These are phyloP conservation scores for Tadarida brasiliensis DNA, from an alignment of 2,797 vertebrate genomes.

Conservation along the genomic window DNA sequence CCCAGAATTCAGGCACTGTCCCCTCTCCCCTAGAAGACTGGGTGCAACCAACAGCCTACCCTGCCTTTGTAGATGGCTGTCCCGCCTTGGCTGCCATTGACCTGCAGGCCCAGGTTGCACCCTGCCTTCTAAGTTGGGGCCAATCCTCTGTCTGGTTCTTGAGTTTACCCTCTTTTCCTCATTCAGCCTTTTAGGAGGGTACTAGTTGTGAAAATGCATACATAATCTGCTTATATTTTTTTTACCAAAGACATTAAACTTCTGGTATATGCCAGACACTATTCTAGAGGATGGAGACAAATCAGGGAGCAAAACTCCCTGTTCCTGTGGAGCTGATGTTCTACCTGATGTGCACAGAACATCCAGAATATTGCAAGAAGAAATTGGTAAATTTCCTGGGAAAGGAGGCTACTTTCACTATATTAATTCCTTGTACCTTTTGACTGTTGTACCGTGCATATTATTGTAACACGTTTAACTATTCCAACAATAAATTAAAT, in stretches of 20 bases:
- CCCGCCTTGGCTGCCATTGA: not conserved
- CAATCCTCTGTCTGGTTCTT: not conserved
- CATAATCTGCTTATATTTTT: not conserved
- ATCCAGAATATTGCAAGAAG: not conserved
- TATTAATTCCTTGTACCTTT: not conserved
- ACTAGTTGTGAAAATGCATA: not conserved
- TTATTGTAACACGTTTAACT: not conserved
- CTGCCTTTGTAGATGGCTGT: no score
- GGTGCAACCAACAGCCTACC: not conserved
- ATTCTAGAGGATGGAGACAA: not conserved
- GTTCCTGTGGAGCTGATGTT: not conserved
- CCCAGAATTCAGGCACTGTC: not conserved
- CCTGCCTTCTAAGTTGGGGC: not conserved
- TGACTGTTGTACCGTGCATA: not conserved
- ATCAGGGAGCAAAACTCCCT: not conserved
- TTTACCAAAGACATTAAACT: not conserved
- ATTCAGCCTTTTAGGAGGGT: not conserved
- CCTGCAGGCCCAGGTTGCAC: not conserved
- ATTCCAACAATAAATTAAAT: not conserved
- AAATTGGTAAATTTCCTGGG: not conserved
- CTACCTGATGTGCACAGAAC: not conserved
- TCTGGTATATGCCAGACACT: not conserved
- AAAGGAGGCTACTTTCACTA: not conserved
- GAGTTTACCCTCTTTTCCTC: not conserved
- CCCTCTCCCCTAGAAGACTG: not conserved